phyloP scores from a whole-genome alignment of 2,113 vertebrate species.

The Cyprinodon brontotheroides region DNA sequence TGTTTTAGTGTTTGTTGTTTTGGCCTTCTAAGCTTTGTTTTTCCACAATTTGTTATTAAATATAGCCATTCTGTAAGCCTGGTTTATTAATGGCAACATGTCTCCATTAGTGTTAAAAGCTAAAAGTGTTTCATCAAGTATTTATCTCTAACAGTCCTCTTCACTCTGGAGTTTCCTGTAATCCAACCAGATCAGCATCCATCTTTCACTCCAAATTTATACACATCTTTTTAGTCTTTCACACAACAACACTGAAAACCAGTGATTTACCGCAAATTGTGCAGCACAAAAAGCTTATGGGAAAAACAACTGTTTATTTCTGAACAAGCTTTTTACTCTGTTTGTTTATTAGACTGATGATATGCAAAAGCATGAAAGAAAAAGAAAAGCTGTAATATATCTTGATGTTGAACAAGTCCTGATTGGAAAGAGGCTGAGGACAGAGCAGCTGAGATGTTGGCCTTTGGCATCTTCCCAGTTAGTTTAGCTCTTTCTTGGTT shows the following conservation, averaged over 20 bases:
- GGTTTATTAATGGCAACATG: background rate
- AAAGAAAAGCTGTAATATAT: background rate
- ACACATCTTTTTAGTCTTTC: constrained; percentile 7
- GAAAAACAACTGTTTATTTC: background rate
- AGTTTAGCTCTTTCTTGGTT: background rate
- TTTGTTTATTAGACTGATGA: background rate
- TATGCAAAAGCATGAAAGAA: background rate
- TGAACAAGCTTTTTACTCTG: background rate
- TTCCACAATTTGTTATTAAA: too few relatives aligned
- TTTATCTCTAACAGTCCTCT: background rate
- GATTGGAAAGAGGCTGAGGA: background rate
- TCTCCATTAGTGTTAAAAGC: background rate
- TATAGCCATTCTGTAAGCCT: background rate
- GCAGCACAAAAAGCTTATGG: background rate
- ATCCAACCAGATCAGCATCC: background rate
- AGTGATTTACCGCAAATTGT: background rate
- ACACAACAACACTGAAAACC: background rate
- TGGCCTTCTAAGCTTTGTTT: too few relatives aligned
- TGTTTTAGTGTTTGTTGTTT: too few relatives aligned
- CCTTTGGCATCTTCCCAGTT: background rate
- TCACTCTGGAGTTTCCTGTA: background rate
- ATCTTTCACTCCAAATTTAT: background rate
- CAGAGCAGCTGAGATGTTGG: background rate
- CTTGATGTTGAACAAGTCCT: constrained; percentile 1
- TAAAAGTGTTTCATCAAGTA: background rate